A percentile compares a stretch with the other conserved stretches of the same genome.
Conservation (phyloP, 2,888 invertebrate species). For the Pachydiplax longipennis region DNA sequence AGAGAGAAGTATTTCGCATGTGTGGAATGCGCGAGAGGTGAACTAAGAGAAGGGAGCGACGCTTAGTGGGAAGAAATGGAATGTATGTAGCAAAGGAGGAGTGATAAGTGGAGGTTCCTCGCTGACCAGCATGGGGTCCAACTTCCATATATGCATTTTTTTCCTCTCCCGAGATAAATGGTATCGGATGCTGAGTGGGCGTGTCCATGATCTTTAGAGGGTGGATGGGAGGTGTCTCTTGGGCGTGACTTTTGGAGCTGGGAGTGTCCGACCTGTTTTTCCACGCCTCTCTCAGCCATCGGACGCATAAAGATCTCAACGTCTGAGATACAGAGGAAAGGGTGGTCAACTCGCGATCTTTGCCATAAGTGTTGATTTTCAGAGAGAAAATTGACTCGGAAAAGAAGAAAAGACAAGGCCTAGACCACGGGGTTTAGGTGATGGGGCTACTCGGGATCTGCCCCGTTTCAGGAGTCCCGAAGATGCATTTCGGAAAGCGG, state of each 20-base stretch:
- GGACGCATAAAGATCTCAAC: constrained; percentile 13
- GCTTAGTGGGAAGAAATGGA: background rate
- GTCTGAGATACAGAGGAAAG: no score
- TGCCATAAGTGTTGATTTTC: no score
- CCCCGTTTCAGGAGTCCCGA: no score
- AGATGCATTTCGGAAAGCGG: no score
- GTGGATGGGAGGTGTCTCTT: background rate
- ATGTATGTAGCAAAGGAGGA: background rate
- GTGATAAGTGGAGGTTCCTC: background rate
- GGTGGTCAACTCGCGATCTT: background rate
- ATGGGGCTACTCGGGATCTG: no score
- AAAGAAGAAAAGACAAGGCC: no score
- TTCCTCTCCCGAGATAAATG: constrained; percentile 1
- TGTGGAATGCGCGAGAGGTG: background rate
- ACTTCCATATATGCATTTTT: constrained; percentile 1
- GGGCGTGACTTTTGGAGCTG: background rate
- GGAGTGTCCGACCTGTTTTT: constrained; percentile 2
- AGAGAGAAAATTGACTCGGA: no score
- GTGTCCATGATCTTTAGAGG: background rate
- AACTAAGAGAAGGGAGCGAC: background rate
- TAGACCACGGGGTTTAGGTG: no score
- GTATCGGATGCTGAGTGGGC: constrained; percentile 3
- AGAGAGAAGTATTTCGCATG: background rate
- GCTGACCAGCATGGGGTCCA: background rate
- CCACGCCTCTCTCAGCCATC: background rate